Conservation (phyloP, 2,888 invertebrate genomes). For the Nymphalis polychloros region DNA sequence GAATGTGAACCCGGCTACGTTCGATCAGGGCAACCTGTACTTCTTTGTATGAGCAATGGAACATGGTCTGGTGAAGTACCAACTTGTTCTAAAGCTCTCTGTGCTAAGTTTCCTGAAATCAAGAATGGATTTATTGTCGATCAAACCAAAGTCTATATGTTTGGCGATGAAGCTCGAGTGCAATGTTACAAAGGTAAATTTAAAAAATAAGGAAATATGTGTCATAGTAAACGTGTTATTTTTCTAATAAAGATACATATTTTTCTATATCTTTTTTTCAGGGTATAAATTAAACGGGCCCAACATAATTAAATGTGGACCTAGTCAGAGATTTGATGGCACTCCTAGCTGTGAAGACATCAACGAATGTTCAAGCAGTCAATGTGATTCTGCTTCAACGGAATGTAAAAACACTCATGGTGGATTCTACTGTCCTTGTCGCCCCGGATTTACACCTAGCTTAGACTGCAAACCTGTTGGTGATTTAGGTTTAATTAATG, state of each 20-base stretch:
- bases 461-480: constrained; percentile 95
- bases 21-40: constrained; percentile 92
- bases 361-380: constrained; percentile 93
- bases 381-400: constrained; percentile 94
- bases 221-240: background rate
- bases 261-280: constrained; percentile 41
- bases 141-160: constrained; percentile 87
- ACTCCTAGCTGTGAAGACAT: constrained; percentile 95
- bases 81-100: constrained; percentile 89
- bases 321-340: constrained; percentile 90
- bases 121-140: constrained; percentile 94
- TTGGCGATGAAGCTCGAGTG: constrained; percentile 94
- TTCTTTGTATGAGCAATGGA: constrained; percentile 97
- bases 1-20: constrained; percentile 96
- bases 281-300: constrained; percentile 93
- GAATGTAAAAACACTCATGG: constrained; percentile 95
- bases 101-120: constrained; percentile 89
- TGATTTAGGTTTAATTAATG: constrained; percentile 92
- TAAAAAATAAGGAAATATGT: background rate
- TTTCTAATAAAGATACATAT: background rate
- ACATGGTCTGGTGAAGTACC: constrained; percentile 97
- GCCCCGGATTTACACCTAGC: constrained; percentile 90
- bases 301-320: constrained; percentile 91
- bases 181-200: constrained; percentile 89
- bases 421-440: constrained; percentile 94